A percentile compares a stretch with the other conserved stretches of the same genome.
phyloP scores from a whole-genome alignment of 2,888 invertebrate species.

The Nomada goodeniana region DNA sequence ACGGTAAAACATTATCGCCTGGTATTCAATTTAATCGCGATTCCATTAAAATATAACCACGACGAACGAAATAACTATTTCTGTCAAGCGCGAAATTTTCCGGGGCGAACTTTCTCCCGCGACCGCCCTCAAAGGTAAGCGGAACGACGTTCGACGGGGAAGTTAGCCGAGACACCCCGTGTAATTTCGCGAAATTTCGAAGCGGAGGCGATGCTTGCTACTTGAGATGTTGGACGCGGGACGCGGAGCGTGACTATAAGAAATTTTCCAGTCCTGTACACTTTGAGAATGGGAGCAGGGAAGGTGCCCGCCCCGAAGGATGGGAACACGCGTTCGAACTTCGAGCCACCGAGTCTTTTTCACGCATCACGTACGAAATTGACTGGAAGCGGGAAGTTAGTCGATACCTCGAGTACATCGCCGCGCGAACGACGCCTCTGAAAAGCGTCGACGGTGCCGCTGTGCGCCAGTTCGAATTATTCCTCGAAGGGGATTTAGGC shows the following conservation, averaged over 20 bases:
- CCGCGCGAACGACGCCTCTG: slow-evolving; percentile 25
- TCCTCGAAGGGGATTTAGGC: slow-evolving; percentile 10
- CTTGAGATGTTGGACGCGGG: slow-evolving; percentile 37
- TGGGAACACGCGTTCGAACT: slow-evolving; percentile 41
- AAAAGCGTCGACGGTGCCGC: slow-evolving; percentile 8
- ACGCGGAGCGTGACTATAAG: slow-evolving; percentile 52
- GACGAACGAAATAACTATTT: not conserved
- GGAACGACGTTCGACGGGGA: slow-evolving; percentile 8
- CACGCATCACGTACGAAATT: slow-evolving; percentile 63
- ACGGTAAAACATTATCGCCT: too few species aligned
- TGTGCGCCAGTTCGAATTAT: not conserved
- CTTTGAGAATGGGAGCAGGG: slow-evolving; percentile 21
- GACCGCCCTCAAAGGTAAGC: not conserved
- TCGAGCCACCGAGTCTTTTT: slow-evolving; percentile 43
- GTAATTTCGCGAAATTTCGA: slow-evolving; percentile 41
- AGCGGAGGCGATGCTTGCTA: not conserved
- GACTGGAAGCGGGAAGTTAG: slow-evolving; percentile 60
- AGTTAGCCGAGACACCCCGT: not conserved
- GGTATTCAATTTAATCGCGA: too few species aligned
- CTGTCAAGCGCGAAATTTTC: not conserved
- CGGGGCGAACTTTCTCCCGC: not conserved
- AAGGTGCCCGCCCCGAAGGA: slow-evolving; percentile 26
- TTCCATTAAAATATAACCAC: too few species aligned
- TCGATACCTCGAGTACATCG: slow-evolving; percentile 47
- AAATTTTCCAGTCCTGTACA: slow-evolving; percentile 61